Evolutionary conservation across 2,797 vertebrate species (phyloP), one percentile per base, ranked within the genome.

Genomic region (Centroberyx gerrardi): DNA sequence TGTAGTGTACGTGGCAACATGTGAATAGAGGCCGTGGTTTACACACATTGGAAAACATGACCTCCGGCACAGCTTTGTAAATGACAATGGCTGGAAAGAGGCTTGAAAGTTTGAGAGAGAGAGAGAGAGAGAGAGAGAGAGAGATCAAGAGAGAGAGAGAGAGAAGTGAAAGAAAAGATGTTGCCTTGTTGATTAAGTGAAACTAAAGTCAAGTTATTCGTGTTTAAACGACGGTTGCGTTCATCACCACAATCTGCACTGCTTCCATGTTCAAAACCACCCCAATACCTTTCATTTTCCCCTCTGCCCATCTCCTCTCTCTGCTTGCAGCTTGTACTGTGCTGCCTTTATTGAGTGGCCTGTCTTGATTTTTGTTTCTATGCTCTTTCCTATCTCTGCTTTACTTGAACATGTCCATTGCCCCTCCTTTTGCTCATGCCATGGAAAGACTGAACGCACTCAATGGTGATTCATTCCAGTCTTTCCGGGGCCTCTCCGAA

Each of bases 371-470:
- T 40, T 60, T 40, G 0, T 36, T n/a, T 72, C 5, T 65, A n/a
- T 81, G 33, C 31, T 71, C 40, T 76, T 74, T 82, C 73, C 27
- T 81, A 60, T 87, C 75, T 76, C 33, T 63, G 1, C 48, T 48
- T 51, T 61, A 78, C 55, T 72, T 82, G 68, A 70, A 36, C 52
- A 61, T 5, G 18, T 71, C 53, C 70, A 40, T 42, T 56, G 22
- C 72, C 63, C 62, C 59, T 78, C 49, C 75, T 74, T 29, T 18
- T 60, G 66, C 72, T 77, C 68, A 46, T 70, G 79, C 77, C 78
- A 86, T 78, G 92, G 92, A 92, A 90, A 93, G 82, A 91, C 72
- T 90, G 81, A 87, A 90, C 60, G 55, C 75, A 68, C 81, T 67
- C 64, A 82, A 81, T 44, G 62, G 83, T 92, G 90, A 92, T 90